A percentile compares a stretch with the other conserved stretches of the same genome.
These are phyloP conservation scores for Paracanthobrama guichenoti DNA, from an alignment of 2,113 vertebrate species.

Conservation along the genomic window DNA sequence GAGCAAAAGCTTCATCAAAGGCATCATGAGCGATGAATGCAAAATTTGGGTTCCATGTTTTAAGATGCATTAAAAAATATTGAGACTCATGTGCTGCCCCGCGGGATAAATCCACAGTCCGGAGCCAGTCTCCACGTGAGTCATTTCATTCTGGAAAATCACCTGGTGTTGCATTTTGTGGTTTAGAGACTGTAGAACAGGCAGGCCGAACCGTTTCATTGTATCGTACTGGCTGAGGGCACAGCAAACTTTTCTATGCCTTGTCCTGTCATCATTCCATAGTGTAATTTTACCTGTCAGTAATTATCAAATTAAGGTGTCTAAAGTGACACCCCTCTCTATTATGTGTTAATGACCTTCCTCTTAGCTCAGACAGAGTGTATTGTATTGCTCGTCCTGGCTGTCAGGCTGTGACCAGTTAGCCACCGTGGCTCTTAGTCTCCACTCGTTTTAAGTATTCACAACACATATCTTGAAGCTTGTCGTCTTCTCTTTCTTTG, in stretches of 20 bases:
- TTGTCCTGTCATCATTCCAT: conserved; percentile 38
- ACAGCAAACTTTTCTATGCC: conserved; percentile 41
- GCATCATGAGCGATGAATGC: conserved; percentile 11
- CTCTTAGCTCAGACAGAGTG: conserved; percentile 52
- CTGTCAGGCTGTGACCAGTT: conserved; percentile 51
- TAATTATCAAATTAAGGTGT: conserved; percentile 61
- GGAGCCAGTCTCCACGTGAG: background rate
- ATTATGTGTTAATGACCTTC: conserved; percentile 59
- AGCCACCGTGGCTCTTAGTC: conserved; percentile 28
- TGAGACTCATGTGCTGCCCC: background rate
- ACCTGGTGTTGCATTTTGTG: conserved; percentile 1
- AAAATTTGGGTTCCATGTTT: background rate
- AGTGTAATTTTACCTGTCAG: conserved; percentile 54
- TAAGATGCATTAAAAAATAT: conserved; percentile 19
- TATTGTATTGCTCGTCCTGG: conserved; percentile 49
- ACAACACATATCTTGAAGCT: conserved; percentile 37
- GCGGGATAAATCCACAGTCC: background rate
- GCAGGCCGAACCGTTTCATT: conserved; percentile 16
- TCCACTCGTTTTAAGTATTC: conserved; percentile 49
- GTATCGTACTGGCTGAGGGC: conserved; percentile 37
- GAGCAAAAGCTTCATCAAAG: conserved; percentile 38
- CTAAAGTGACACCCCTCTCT: conserved; percentile 50
- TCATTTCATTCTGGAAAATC: background rate
- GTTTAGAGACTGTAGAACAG: conserved; percentile 6
- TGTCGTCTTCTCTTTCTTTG: conserved; percentile 41